phyloP scores from a whole-genome alignment of 2,113 vertebrate genomes.

The Rhagologus leucostigma region DNA sequence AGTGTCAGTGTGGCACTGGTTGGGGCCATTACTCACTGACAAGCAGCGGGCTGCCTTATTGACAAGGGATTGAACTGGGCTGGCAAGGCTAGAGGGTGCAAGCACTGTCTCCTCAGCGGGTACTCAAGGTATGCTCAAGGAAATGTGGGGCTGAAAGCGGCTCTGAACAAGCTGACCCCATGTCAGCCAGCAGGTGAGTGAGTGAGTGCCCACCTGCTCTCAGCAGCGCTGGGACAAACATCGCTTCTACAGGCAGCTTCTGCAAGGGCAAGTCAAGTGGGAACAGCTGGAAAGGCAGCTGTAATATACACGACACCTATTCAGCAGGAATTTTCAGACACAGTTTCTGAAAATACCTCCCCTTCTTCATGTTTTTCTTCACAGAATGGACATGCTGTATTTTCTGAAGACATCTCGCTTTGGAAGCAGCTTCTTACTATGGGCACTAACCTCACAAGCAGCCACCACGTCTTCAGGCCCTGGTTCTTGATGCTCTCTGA shows the following conservation, averaged over 20 bases:
- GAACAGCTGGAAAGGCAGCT: neutral
- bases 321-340: neutral
- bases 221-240: neutral
- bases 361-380: neutral
- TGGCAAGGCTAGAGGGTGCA: neutral
- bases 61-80: neutral
- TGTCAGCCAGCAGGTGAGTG: neutral
- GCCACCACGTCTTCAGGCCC: accelerated
- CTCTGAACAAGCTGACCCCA: neutral
- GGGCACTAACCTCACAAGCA: neutral
- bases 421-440: neutral
- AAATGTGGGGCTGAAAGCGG: neutral
- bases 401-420: neutral
- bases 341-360: neutral
- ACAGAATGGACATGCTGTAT: accelerated
- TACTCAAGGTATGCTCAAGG: accelerated
- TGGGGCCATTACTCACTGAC: neutral
- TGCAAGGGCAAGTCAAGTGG: accelerated
- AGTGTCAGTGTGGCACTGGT: accelerated
- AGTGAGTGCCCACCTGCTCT: neutral
- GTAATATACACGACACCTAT: accelerated
- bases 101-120: accelerated
- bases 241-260: accelerated
- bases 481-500: neutral
- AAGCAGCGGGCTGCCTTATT: accelerated